Base-by-base conservation (phyloP, 2,113 vertebrate genomes). In the Odocoileus hemionus region DNA sequence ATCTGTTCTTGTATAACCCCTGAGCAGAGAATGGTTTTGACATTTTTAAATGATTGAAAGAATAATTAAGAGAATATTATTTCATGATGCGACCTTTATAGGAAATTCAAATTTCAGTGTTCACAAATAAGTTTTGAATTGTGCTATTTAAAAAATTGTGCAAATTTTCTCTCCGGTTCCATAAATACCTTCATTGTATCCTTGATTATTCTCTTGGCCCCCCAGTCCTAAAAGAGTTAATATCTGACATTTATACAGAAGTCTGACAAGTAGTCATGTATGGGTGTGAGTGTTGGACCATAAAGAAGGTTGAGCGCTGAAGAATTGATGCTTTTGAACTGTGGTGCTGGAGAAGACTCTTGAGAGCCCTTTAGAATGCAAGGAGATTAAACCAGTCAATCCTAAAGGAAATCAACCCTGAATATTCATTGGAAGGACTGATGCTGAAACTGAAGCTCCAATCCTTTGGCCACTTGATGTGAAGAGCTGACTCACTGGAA, bases 1-100 rank as follows among this genome's bases (percentile, higher is more conserved):
- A 14, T 21, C 78, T 58, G 54, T 28, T 25, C 47, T 47, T 21
- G 12, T 39, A 7, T 21, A 19, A 54, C 5, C 33, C 1, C 0
- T 55, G 28, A 70, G n/a, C 45, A 16, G 19, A 90, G 54, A 76
- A 39, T 2, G 5, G n/a, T 70, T 85, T 50, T 45, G 58, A 33
- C 30, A 43, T 80, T 91, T 97, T 94, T 64, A n/a, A 64, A 79
- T 85, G 43, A 55, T 26, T 80, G 60, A 93, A 87, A 92, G 94
- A 85, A 36, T 61, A 57, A 64, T 91, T 61, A 43, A 84, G 52
- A 78, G 47, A 70, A 54, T 21, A 70, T 70, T 55, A 70, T 57
- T 57, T 88, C 50, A 58, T 86, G 70, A 76, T 25, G 30, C 1
- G 79, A 94, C 55, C 60, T 57, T 79, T 74, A 36, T 12, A 54